Base-by-base conservation (phyloP, 2,888 invertebrate genomes). In the Diarsia mendica region DNA sequence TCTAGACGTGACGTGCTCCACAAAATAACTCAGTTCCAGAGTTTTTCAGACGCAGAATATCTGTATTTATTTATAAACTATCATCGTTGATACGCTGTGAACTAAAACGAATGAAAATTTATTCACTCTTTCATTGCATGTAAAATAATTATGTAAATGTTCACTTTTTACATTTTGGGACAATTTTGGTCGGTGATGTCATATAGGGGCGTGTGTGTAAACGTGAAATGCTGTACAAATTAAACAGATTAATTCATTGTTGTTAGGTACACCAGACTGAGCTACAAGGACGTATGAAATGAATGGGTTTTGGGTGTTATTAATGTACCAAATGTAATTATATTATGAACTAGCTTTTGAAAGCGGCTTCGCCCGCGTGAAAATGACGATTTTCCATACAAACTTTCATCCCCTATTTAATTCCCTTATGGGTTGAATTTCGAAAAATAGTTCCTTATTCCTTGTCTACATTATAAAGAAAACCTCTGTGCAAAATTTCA, bases 161-260 rank as follows among this genome's bases (percentile, higher is more conserved):
- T 33, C 10, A 44, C 8, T 15, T 28, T 48, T 58, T 13, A 46
- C 10, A 18, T 58, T 53, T 39, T 15, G 33, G 10, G 18, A 39
- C 49, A 11, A 60, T 48, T 48, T 1, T 18, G 13, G 13, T 33
- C 6, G 51, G 15, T 79, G 78, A 78, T 79, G 80, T 78, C 80
- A 72, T 49, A 61, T 65, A 72, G 53, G 48, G 63, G 78, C 61
- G 28, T 20, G 60, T 9, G 28, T 23, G 46, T n/a, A 3, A 53
- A 39, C 23, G 49, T 20, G 23, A 58, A 78, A 10, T n/a, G 48
- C 28, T 61, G 28, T 60, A 3, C 15, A 11, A 65, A 79, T 61
- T 61, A 72, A n/a, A 9, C n/a, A 48, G 44, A 53, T 66, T 66
- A 78, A 61, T 65, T 53, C 28, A 48, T 49, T 65, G 48, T 61